Conservation (phyloP, 2,888 invertebrate genomes). For the Quadriops clusia region DNA sequence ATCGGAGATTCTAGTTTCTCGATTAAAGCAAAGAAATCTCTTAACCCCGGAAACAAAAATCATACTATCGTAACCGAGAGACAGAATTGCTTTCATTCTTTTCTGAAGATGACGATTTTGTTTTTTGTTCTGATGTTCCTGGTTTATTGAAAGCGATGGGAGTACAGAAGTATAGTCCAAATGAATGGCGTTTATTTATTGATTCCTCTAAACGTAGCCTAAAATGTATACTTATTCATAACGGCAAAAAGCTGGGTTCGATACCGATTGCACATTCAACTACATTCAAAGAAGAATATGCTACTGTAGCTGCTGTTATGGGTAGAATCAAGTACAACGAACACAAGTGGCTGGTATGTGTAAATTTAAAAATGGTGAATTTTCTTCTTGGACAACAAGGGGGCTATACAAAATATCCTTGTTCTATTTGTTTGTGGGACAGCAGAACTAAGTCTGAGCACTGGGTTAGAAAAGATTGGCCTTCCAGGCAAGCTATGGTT, state of each 20-base stretch:
- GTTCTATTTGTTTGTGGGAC: conserved; percentile 21
- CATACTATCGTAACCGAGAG: too few relatives aligned
- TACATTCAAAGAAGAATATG: conserved; percentile 12
- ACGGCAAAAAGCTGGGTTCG: conserved; percentile 10
- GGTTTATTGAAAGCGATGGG: too few relatives aligned
- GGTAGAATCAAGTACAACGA: conserved; percentile 7
- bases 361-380: conserved; percentile 14
- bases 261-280: conserved; percentile 11
- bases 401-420: conserved; percentile 20
- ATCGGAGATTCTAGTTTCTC: too few relatives aligned
- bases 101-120: too few relatives aligned
- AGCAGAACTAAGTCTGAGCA: conserved; percentile 17
- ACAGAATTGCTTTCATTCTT: too few relatives aligned
- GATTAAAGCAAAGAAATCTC: too few relatives aligned
- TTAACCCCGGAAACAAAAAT: too few relatives aligned
- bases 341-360: conserved; percentile 16
- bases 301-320: conserved; percentile 13
- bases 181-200: too few relatives aligned
- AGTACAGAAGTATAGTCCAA: too few relatives aligned
- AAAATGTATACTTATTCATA: conserved; percentile 6
- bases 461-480: conserved; percentile 14
- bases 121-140: too few relatives aligned
- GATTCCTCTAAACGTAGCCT: too few relatives aligned
- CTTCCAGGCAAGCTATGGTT: conserved; percentile 11
- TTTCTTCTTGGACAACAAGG: conserved; percentile 18